These are phyloP conservation scores for Incurvaria masculella DNA, from an alignment of 2,888 invertebrate species.

Conservation along the genomic window DNA sequence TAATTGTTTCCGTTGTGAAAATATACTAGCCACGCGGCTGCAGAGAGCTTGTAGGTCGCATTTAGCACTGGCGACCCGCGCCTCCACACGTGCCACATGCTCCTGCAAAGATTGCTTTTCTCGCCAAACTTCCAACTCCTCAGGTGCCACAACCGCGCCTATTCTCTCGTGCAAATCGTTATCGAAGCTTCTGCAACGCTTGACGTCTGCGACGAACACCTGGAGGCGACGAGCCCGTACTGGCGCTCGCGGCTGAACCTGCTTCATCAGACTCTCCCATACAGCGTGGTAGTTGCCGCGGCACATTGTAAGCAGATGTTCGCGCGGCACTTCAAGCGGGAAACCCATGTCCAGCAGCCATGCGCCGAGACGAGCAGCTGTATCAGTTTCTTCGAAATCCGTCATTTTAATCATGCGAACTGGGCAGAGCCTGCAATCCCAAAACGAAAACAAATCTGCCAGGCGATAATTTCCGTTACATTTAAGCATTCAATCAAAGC, in stretches of 20 bases:
- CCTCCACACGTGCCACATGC: background rate
- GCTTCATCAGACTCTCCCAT: background rate
- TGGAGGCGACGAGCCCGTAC: background rate
- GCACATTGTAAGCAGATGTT: background rate
- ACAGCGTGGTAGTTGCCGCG: background rate
- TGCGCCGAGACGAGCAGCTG: background rate
- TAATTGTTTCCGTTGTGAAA: background rate
- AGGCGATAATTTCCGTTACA: too few species aligned
- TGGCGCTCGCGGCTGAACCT: background rate
- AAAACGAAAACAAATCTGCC: too few species aligned
- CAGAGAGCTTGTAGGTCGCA: background rate
- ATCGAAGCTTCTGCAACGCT: background rate
- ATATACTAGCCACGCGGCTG: background rate
- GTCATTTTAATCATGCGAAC: too few species aligned
- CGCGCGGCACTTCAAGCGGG: background rate
- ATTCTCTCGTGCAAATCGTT: background rate
- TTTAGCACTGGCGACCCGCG: background rate
- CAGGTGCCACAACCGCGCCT: background rate
- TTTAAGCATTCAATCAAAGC: too few species aligned
- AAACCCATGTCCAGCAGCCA: background rate
- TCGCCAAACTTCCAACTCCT: background rate
- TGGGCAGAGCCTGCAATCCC: too few species aligned
- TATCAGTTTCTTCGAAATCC: too few species aligned
- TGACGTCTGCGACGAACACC: background rate
- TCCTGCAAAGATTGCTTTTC: background rate